phyloP scores from a whole-genome alignment of 2,888 invertebrate species.

The Drosophila paranaensis region DNA sequence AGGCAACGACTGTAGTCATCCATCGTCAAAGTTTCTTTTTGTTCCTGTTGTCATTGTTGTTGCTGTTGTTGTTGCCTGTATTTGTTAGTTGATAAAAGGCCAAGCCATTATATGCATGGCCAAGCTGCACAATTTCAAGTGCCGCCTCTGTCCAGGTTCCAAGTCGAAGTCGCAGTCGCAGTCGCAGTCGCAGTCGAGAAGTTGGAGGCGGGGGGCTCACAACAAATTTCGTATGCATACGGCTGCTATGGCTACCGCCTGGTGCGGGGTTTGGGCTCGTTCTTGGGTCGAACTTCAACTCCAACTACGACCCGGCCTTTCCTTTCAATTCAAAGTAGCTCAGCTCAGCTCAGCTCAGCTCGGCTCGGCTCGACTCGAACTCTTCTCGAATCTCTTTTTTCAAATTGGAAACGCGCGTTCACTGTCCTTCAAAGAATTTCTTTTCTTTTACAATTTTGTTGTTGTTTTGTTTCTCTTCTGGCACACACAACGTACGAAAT shows the following conservation, averaged over 20 bases:
- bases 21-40: constrained; percentile 75
- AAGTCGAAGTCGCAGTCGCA: background rate
- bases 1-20: constrained; percentile 67
- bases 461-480: background rate
- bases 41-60: constrained; percentile 52
- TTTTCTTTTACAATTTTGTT: constrained; percentile 28
- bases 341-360: constrained; percentile 40
- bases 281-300: constrained; percentile 39
- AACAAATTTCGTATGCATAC: constrained; percentile 81
- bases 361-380: constrained; percentile 39
- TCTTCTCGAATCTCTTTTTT: constrained; percentile 55
- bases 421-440: constrained; percentile 79
- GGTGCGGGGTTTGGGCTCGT: background rate
- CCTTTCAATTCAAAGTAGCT: constrained; percentile 82
- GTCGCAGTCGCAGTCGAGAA: background rate
- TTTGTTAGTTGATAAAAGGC: constrained; percentile 81
- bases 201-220: constrained; percentile 9
- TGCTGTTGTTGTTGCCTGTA: constrained; percentile 63
- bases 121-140: constrained; percentile 78
- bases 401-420: constrained; percentile 59
- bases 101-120: constrained; percentile 81
- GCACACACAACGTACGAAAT: constrained; percentile 36
- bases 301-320: constrained; percentile 74
- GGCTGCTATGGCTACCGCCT: constrained; percentile 72
- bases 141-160: constrained; percentile 64